Conservation (phyloP, 2,888 invertebrate species). For the Xanthia icteritia region DNA sequence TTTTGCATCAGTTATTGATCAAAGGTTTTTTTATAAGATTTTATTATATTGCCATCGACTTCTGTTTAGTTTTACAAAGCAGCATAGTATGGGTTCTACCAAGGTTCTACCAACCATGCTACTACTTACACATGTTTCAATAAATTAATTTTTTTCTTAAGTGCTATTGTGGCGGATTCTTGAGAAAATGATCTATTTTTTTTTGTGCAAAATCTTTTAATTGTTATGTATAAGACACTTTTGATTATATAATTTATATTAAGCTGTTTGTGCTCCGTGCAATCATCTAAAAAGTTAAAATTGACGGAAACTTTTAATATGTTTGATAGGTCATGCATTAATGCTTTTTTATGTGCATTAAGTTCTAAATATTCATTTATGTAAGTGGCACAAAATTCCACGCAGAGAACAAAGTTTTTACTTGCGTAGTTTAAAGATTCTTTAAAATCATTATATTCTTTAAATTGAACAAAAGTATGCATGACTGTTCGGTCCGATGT, state of each 20-base stretch:
- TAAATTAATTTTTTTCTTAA: background rate
- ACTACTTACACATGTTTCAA: no score
- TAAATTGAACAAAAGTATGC: slow-evolving; percentile 4
- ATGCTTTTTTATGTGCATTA: background rate
- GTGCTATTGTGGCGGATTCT: slow-evolving; percentile 1
- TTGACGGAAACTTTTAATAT: background rate
- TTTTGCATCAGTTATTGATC: no score
- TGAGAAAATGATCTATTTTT: background rate
- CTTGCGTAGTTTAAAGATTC: background rate
- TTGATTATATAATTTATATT: slow-evolving; percentile 1
- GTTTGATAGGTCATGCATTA: background rate
- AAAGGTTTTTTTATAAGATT: no score
- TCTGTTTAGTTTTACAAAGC: no score
- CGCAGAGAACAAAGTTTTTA: background rate
- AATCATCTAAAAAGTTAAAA: slow-evolving; percentile 3
- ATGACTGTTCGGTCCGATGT: background rate
- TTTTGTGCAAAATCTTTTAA: slow-evolving; percentile 5
- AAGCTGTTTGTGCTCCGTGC: background rate
- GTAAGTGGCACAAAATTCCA: background rate
- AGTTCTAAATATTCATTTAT: background rate
- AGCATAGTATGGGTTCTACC: no score
- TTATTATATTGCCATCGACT: no score
- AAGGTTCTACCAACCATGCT: no score
- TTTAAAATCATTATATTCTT: slow-evolving; percentile 10
- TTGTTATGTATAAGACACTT: background rate